Percentiles rank a stretch among this genome's conserved stretches.
Evolutionary conservation across 2,888 invertebrate species (phyloP).

Genomic region (Hanleya hanleyi): DNA sequence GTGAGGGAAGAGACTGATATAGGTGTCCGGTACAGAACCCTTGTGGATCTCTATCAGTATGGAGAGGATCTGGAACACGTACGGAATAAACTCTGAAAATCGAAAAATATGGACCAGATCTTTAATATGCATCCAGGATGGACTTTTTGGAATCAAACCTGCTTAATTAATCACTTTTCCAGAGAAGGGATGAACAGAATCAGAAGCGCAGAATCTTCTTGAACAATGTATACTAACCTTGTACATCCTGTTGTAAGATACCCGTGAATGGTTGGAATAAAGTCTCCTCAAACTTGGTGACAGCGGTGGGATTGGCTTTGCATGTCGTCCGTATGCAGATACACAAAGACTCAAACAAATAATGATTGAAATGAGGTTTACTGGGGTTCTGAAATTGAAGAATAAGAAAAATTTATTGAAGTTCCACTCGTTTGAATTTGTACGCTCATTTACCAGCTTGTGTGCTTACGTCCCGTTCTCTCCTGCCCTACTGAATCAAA

Average conservation of each 20-base stretch:
- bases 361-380: constrained; percentile 98
- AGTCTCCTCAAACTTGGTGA: constrained; percentile 90
- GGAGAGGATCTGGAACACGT: constrained; percentile 97
- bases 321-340: constrained; percentile 82
- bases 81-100: constrained; percentile 93
- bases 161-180: too few species aligned
- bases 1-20: constrained; percentile 92
- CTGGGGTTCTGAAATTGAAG: constrained; percentile 83
- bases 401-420: too few species aligned
- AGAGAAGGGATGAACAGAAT: too few species aligned
- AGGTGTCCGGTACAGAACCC: constrained; percentile 81
- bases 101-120: too few species aligned
- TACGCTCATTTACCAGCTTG: too few species aligned
- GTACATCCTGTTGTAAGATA: constrained; percentile 94
- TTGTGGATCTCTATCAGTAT: constrained; percentile 83
- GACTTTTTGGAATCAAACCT: too few species aligned
- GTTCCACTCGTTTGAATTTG: too few species aligned
- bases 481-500: too few species aligned
- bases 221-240: constrained; percentile 77
- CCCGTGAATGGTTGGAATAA: constrained; percentile 96
- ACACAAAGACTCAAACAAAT: constrained; percentile 95
- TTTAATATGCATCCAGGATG: too few species aligned
- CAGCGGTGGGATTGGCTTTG: constrained; percentile 84
- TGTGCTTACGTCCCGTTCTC: too few species aligned
- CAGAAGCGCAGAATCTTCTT: too few species aligned